Conservation (phyloP, 2,888 invertebrate species). For the Cephus nigrinus region DNA sequence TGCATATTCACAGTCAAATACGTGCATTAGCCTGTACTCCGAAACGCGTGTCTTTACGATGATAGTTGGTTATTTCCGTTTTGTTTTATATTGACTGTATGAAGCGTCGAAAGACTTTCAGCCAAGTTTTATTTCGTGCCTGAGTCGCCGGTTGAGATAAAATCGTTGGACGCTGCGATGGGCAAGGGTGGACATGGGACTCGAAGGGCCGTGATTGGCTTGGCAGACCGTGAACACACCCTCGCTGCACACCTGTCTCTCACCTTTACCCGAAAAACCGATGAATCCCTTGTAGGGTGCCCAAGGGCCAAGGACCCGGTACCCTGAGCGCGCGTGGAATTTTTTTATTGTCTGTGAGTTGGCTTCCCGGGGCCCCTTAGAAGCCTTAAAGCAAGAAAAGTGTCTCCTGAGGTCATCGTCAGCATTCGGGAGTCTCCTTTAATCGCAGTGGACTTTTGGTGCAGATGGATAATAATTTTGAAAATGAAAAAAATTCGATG, state of each 20-base stretch:
- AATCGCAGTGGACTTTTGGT: neutral
- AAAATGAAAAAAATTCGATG: neutral
- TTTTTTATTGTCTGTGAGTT: neutral
- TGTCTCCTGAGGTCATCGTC: neutral
- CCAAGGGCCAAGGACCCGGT: neutral
- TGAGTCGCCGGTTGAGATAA: neutral
- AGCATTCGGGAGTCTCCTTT: neutral
- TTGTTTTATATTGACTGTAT: neutral
- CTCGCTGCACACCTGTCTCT: constrained; percentile 50
- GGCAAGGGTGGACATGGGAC: constrained; percentile 24
- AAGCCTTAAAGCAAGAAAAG: neutral
- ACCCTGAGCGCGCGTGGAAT: neutral
- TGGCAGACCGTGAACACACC: constrained; percentile 47
- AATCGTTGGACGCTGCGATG: constrained; percentile 20
- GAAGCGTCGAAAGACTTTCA: neutral
- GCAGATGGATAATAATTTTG: neutral
- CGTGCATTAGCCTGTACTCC: too few relatives aligned
- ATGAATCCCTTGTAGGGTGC: neutral
- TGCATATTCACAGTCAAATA: too few relatives aligned
- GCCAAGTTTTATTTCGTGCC: neutral
- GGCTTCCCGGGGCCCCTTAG: neutral
- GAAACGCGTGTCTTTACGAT: neutral
- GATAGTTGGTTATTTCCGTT: neutral
- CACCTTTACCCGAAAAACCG: constrained; percentile 25
- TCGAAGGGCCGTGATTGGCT: constrained; percentile 14